Base-by-base conservation (phyloP, 53 echinoderm and acorn worm species). In the Patiria pectinifera region DNA sequence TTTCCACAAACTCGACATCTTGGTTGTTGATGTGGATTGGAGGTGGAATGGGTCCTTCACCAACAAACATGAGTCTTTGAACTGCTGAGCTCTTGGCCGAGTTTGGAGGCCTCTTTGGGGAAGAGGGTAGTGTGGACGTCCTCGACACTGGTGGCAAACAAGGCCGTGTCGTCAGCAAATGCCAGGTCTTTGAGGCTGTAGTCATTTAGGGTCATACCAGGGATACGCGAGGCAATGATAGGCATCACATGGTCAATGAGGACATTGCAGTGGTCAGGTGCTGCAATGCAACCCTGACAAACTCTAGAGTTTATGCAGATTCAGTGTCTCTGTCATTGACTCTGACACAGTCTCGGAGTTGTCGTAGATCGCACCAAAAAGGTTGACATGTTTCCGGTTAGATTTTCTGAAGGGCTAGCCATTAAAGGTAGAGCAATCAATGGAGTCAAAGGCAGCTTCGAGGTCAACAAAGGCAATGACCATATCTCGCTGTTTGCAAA, bases 1-100 rank as follows among this genome's bases (percentile, higher is more conserved):
- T n/a, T 13, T 26, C 3, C 61, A 83, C 83, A 83, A 83, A 83
- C 62, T 83, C 62, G 21, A 83, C 83, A 22, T 59, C 25, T 13
- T 83, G 43, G 12, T 22, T 59, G 25, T 45, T 26, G 35, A 83
- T 59, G 83, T n/a, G 60, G 3, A 62, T 49, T n/a, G 83, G 83
- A 60, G 83, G 83, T 4, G 83, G 59, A 43, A 26, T 43, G 60
- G 24, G 59, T n/a, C 60, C 61, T 11, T 59, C 62, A 13, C 83
- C 83, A 22, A 83, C 60, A 59, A 59, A 24, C 83, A 61, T 60
- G 59, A 22, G 77, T 76, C 77, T 76, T 7, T 6, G 77, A 11
- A n/a, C 83, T 59, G 35, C 35, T 83, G 83, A 83, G 21, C n/a
- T 62, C 10, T 62, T 23, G 62, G 22, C 83, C 35, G 6, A 83